Conservation (phyloP, 2,797 vertebrate species). For the Poecilia picta region DNA sequence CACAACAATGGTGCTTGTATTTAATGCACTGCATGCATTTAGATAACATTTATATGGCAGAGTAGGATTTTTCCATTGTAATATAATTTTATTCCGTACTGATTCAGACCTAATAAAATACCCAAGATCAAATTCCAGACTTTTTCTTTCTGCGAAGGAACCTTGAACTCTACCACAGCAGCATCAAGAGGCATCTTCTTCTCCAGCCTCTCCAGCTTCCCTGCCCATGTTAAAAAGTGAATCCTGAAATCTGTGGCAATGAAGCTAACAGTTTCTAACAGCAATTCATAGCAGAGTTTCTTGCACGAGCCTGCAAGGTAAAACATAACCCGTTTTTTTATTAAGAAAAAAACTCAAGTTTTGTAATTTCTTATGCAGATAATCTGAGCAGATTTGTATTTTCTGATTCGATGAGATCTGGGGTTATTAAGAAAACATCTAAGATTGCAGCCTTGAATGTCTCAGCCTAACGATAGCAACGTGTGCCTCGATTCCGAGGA, state of each 20-base stretch:
- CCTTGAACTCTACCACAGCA: neutral
- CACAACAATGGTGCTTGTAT: neutral
- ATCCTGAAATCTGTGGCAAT: neutral
- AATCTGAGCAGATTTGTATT: neutral
- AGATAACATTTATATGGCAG: neutral
- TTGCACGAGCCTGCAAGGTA: neutral
- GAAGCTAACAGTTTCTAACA: neutral
- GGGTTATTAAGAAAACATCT: neutral
- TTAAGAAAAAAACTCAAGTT: too few species aligned
- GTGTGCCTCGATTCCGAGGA: conserved; percentile 19
- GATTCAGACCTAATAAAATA: neutral
- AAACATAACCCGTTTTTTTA: neutral
- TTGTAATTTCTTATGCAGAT: neutral
- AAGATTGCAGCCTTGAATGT: neutral
- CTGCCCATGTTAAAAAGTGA: neutral
- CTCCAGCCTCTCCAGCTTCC: neutral
- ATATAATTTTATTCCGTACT: neutral
- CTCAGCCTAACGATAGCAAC: neutral
- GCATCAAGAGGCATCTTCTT: neutral
- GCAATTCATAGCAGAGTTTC: neutral
- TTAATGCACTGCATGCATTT: neutral
- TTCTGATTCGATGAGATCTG: neutral
- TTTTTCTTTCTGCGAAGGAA: neutral
- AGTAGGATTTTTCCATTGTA: neutral
- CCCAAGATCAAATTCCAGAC: neutral